Evolutionary conservation across 2,797 vertebrate species (phyloP), one percentile per base, ranked within the genome.

Genomic region (Apogon talboti): DNA sequence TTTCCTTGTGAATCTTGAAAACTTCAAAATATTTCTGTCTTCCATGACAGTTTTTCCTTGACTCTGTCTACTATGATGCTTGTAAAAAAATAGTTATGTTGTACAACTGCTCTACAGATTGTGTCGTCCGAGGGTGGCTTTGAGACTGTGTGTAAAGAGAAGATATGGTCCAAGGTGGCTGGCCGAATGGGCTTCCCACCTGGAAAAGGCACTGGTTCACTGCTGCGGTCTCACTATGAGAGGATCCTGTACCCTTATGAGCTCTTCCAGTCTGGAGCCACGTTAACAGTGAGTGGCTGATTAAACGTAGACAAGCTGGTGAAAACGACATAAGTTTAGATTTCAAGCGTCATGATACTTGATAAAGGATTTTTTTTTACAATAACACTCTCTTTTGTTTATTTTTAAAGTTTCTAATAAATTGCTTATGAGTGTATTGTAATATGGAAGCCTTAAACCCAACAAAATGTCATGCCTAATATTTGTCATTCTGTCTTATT

Each of bases 231-330:
- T 14, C 98, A 99, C 79, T 99, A 97, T 45, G 96, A 99, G 80
- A 93, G 95, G 75, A 96, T 99, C 84, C 94, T 99, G 8, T 99
- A 99, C 86, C 98, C 98, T 0, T 99, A 99, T 1, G 97, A 99
- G 70, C 95, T 99, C 71, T 99, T 99, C 90, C 97, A 98, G 70
- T 96, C 96, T 6, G 97, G 98, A 53, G 96, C 96, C 76, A 95
- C 96, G 49, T 93, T 99, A 38, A 97, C 96, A 74, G 94, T 95
- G 67, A 93, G 94, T 81, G 6, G 38, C 30, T 16, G 7, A 30
- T 42, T n/a, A 1, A 28, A 58, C 18, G 15, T 24, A 7, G 13
- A 37, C 21, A 24, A 13, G 55, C 33, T 8, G 45, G 18, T 52
- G 8, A 1, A 15, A 2, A 10, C 7, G 9, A 10, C 33, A 35